Conservation (phyloP, 2,888 invertebrate species). For the Leptinotarsa rubiginosa region DNA sequence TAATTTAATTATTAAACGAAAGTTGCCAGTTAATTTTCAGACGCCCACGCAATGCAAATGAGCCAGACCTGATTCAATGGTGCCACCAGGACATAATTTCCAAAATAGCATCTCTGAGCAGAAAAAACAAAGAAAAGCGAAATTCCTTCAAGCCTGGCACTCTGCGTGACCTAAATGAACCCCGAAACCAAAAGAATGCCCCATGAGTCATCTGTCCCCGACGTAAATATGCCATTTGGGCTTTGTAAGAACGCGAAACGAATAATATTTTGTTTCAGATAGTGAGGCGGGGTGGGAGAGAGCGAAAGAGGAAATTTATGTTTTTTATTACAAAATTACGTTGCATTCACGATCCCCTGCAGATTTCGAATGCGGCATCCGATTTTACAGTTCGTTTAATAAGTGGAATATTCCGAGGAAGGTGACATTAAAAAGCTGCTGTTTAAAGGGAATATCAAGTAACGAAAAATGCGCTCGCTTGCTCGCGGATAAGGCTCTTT, state of each 20-base stretch:
- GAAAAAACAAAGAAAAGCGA: constrained; percentile 3
- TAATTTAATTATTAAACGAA: background rate
- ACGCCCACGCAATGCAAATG: background rate
- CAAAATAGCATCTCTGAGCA: background rate
- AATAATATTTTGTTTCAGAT: constrained; percentile 15
- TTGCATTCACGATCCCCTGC: constrained; percentile 17
- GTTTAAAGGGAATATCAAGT: constrained; percentile 35
- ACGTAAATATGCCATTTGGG: constrained; percentile 15
- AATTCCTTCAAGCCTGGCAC: constrained; percentile 1
- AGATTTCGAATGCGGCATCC: constrained; percentile 21
- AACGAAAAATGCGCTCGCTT: constrained; percentile 34
- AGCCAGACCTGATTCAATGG: background rate
- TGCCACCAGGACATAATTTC: background rate
- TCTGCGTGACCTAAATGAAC: constrained; percentile 13
- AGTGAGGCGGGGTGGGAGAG: background rate
- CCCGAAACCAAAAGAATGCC: constrained; percentile 7
- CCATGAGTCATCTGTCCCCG: constrained; percentile 15
- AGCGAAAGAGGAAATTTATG: background rate
- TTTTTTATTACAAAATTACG: constrained; percentile 17
- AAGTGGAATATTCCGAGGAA: constrained; percentile 30
- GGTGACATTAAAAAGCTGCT: constrained; percentile 40
- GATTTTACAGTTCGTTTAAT: constrained; percentile 34
- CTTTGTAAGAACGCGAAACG: constrained; percentile 9
- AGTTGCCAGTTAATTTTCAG: background rate
- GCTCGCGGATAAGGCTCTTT: constrained; percentile 18